Evolutionary conservation across 2,797 vertebrate species (phyloP).

Genomic region (Myripristis murdjan): DNA sequence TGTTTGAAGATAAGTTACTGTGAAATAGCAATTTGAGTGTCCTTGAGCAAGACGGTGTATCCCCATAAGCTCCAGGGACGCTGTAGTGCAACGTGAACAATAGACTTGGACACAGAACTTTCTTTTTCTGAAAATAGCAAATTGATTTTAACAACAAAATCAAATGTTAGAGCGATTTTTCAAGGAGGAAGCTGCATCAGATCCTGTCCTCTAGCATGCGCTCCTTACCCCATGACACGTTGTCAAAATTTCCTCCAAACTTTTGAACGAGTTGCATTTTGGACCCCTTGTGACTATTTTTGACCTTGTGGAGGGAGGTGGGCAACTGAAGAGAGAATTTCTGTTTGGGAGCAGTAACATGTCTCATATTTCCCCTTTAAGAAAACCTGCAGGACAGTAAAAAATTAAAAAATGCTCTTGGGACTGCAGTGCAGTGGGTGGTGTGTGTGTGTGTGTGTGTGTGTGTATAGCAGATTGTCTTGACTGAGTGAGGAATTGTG

Average conservation of each 20-base stretch:
- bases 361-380: slow-evolving; percentile 3
- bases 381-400: slow-evolving; percentile 42
- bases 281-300: too few species aligned
- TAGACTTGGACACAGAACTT: too few species aligned
- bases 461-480: slow-evolving; percentile 50
- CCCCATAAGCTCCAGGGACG: too few species aligned
- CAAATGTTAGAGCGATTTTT: neutral
- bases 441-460: slow-evolving; percentile 27
- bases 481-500: slow-evolving; percentile 69
- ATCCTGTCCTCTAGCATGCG: slow-evolving; percentile 37
- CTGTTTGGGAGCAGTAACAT: neutral
- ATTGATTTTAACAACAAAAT: neutral
- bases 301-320: too few species aligned
- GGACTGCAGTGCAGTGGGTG: slow-evolving; percentile 51
- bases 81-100: too few species aligned
- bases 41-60: too few species aligned
- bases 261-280: too few species aligned
- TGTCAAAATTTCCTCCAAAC: slow-evolving; percentile 5
- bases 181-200: slow-evolving; percentile 59
- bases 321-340: neutral
- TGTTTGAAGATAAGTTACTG: too few species aligned
- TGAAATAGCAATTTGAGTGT: too few species aligned
- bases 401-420: slow-evolving; percentile 40
- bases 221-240: slow-evolving; percentile 44
- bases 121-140: too few species aligned